These are phyloP conservation scores for Epistrophe eligans DNA, from an alignment of 2,888 invertebrate species.

Conservation along the genomic window DNA sequence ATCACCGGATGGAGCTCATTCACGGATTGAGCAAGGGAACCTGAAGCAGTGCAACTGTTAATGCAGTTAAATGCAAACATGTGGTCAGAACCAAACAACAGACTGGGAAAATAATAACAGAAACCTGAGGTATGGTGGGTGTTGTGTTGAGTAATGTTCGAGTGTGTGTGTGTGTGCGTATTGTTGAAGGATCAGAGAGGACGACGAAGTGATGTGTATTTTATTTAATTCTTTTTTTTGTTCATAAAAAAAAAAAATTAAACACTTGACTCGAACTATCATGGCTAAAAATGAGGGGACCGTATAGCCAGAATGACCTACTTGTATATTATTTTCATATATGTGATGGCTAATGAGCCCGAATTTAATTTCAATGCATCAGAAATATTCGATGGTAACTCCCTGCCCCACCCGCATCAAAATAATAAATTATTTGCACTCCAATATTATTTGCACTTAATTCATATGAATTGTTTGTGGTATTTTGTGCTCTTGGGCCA, in stretches of 20 bases:
- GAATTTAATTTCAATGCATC: conserved; percentile 66
- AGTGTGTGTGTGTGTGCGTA: background rate
- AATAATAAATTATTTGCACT: conserved; percentile 44
- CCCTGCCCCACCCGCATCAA: background rate
- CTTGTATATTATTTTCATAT: conserved; percentile 49
- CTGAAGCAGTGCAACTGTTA: conserved; percentile 69
- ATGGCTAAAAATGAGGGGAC: conserved; percentile 1
- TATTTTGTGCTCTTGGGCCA: background rate
- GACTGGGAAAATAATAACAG: conserved; percentile 65
- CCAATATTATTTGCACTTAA: conserved; percentile 51
- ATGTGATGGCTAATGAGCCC: conserved; percentile 59
- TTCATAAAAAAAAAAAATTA: background rate
- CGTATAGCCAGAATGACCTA: conserved; percentile 58
- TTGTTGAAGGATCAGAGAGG: conserved; percentile 41
- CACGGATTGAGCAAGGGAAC: conserved; percentile 38
- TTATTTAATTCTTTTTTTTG: background rate
- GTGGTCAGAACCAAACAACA: conserved; percentile 69
- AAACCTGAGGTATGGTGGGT: conserved; percentile 40
- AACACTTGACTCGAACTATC: conserved; percentile 12
- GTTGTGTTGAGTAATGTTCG: conserved; percentile 13
- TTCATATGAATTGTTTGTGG: conserved; percentile 35
- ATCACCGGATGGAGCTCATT: conserved; percentile 66
- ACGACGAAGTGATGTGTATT: conserved; percentile 47
- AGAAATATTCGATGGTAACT: conserved; percentile 21
- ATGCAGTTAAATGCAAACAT: conserved; percentile 75